Evolutionary conservation across 1,140 invertebrate genomes (phyloP).

Genomic region (Streblospio benedicti): DNA sequence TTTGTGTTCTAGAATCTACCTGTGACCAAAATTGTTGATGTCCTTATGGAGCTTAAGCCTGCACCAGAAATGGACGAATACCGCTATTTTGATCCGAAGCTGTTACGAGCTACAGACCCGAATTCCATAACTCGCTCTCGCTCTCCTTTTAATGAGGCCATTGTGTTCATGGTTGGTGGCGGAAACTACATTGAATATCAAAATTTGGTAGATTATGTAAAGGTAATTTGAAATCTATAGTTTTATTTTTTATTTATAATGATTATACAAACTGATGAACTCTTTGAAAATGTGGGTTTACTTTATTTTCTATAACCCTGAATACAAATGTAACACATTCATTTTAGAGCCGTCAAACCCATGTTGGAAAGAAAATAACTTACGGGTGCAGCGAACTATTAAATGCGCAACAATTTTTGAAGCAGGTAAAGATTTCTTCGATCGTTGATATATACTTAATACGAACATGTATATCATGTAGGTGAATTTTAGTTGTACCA

Average conservation of each 20-base stretch:
- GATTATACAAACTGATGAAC: neutral
- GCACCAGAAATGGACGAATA: slow-evolving; percentile 75
- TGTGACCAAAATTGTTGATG: slow-evolving; percentile 82
- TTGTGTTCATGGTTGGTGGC: slow-evolving; percentile 94
- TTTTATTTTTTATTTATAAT: neutral
- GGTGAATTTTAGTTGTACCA: too few relatives aligned
- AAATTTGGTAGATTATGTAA: slow-evolving; percentile 91
- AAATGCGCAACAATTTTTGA: slow-evolving; percentile 84
- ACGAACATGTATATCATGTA: too few relatives aligned
- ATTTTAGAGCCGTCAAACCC: neutral
- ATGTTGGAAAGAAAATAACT: slow-evolving; percentile 63
- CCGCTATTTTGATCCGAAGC: slow-evolving; percentile 84
- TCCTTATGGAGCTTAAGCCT: slow-evolving; percentile 75
- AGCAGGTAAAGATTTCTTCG: slow-evolving; percentile 59
- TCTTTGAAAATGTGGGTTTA: neutral
- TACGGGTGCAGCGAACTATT: slow-evolving; percentile 90
- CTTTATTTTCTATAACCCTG: neutral
- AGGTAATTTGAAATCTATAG: slow-evolving; percentile 41
- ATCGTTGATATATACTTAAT: too few relatives aligned
- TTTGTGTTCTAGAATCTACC: slow-evolving; percentile 64
- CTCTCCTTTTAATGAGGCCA: slow-evolving; percentile 50
- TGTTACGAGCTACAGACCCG: slow-evolving; percentile 63
- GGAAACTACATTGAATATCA: slow-evolving; percentile 99
- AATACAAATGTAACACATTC: neutral
- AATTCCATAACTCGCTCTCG: slow-evolving; percentile 1